Conservation (phyloP, 2,113 vertebrate genomes). For the Hemibagrus wyckioides region DNA sequence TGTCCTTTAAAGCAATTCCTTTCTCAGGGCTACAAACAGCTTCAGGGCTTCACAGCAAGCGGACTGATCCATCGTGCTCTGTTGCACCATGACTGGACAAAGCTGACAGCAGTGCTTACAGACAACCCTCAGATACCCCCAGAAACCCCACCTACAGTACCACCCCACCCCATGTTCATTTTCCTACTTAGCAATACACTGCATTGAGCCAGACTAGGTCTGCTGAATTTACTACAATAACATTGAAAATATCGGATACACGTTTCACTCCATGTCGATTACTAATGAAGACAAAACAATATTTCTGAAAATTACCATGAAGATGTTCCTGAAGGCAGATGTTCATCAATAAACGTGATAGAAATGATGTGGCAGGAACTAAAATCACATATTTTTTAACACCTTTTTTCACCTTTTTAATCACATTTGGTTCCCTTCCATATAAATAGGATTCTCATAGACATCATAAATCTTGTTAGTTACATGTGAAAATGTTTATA, state of each 20-base stretch:
- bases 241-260: neutral
- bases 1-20: conserved; percentile 31
- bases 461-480: too few species aligned
- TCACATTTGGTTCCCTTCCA: neutral
- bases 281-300: neutral
- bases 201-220: neutral
- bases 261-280: neutral
- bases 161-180: neutral
- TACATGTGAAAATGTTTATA: too few species aligned
- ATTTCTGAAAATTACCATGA: neutral
- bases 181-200: neutral
- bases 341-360: neutral
- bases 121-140: too few species aligned
- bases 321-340: neutral
- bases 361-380: neutral
- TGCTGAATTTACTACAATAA: neutral
- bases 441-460: neutral
- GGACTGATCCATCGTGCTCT: conserved; percentile 23
- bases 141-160: too few species aligned
- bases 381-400: neutral
- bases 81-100: conserved; percentile 1
- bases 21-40: conserved; percentile 19
- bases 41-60: neutral
- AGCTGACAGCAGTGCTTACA: conserved; percentile 16
- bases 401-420: neutral